Conservation (phyloP, 2,113 vertebrate species). For the Scortum barcoo region DNA sequence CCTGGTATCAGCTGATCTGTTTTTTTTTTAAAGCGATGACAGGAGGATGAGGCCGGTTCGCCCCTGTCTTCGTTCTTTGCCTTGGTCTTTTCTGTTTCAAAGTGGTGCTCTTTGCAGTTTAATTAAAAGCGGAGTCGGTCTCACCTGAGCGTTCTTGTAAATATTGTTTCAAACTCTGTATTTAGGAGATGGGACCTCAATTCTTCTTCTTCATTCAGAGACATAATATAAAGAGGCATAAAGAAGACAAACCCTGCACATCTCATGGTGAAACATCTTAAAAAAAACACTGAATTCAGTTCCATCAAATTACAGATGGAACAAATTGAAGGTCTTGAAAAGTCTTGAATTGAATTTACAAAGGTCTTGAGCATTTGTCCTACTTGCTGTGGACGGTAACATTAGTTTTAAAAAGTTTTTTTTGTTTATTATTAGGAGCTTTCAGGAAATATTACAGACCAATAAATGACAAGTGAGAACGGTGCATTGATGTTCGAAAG, state of each 20-base stretch:
- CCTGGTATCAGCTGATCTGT: slow-evolving; percentile 6
- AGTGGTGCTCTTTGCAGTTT: background rate
- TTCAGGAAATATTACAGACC: background rate
- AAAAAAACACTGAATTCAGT: background rate
- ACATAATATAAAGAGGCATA: background rate
- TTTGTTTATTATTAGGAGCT: background rate
- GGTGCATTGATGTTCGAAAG: background rate
- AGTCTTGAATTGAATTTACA: background rate
- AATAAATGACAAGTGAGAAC: background rate
- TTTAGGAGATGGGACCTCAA: background rate
- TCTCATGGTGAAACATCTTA: background rate
- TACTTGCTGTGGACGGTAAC: background rate
- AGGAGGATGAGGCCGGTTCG: slow-evolving; percentile 40
- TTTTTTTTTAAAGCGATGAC: slow-evolving; percentile 11
- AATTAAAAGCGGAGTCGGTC: background rate
- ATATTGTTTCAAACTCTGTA: background rate
- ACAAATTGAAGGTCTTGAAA: no score
- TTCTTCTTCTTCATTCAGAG: background rate
- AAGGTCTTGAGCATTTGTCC: background rate
- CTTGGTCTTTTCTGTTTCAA: background rate
- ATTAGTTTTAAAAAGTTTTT: background rate
- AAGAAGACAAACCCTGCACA: background rate
- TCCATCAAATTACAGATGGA: no score
- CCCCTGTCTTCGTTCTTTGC: background rate
- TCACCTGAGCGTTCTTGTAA: background rate